A percentile compares a stretch with the other conserved stretches of the same genome.
These are phyloP conservation scores for Parnassius apollo DNA, from an alignment of 2,888 invertebrate genomes.

Conservation along the genomic window DNA sequence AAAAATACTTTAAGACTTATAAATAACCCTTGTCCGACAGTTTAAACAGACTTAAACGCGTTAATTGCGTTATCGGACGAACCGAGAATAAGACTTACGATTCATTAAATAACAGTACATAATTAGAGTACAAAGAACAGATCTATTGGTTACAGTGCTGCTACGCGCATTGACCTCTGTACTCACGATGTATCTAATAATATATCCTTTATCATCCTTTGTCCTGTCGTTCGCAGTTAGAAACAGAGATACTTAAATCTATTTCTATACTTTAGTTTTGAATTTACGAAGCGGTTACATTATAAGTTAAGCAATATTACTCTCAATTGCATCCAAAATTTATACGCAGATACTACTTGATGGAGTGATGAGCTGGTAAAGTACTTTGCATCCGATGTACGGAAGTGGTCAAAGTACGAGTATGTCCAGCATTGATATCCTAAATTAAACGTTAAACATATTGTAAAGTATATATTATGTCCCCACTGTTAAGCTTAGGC, in stretches of 20 bases:
- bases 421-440: too few relatives aligned
- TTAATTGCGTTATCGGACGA: constrained; percentile 27
- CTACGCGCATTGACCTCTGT: constrained; percentile 59
- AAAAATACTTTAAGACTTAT: constrained; percentile 8
- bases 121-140: constrained; percentile 47
- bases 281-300: background rate
- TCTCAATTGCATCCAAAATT: too few relatives aligned
- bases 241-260: constrained; percentile 31
- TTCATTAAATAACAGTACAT: constrained; percentile 58
- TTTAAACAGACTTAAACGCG: constrained; percentile 25
- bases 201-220: constrained; percentile 56
- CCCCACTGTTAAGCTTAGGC: too few relatives aligned
- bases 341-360: too few relatives aligned
- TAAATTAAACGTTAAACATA: too few relatives aligned
- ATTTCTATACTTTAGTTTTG: constrained; percentile 10
- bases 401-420: too few relatives aligned
- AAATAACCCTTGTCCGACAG: constrained; percentile 21
- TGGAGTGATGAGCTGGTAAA: too few relatives aligned
- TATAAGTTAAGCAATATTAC: too few relatives aligned
- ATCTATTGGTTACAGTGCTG: constrained; percentile 53
- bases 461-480: too few relatives aligned
- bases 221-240: constrained; percentile 43
- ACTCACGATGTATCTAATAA: constrained; percentile 63
- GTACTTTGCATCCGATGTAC: too few relatives aligned
- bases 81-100: constrained; percentile 43